Evolutionary conservation across 2,888 invertebrate genomes (phyloP), one percentile per base, ranked within the genome.

Genomic region (Neelides folsomi): DNA sequence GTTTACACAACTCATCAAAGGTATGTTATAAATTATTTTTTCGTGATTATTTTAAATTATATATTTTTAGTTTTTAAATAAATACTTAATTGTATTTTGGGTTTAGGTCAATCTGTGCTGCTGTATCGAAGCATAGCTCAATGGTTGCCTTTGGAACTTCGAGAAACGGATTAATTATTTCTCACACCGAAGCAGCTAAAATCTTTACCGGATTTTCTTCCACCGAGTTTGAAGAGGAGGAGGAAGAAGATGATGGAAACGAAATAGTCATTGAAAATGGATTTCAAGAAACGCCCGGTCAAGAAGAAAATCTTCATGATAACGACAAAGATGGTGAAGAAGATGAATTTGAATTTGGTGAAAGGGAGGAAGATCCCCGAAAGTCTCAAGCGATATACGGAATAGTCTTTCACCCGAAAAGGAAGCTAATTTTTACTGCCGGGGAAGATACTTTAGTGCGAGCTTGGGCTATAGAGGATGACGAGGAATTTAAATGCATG

Each of bases 401-500:
- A 9, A 36, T 64, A 7, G 53, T 46, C 1, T 64, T 64, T 51
- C 64, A 64, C 56, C 64, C 64, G 1, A 51, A 47, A 53, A 55
- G 62, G 9, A 60, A 62, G 47, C 49, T 65, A 52, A 70, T 88
- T 35, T 71, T 88, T n/a, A 82, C 83, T 3, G 71, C 71, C 51
- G 73, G 74, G 2, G 81, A 83, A 67, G 90, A 90, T 70, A 77
- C 76, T 59, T 82, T 83, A 39, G 77, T 86, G 78, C 74, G 84
- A 59, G 79, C 80, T 5, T 87, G 86, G 86, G 27, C 27, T 27
- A 27, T 27, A 5, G 27, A 27, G 7, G 75, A 78, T 62, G 74
- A 83, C 2, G 72, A 75, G n/a, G 78, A 79, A 67, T 80, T 80
- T 60, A 76, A 77, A 6, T 84, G 83, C 68, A 79, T 79, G 12